Evolutionary conservation across 2,888 invertebrate genomes (phyloP), one percentile per base, ranked within the genome.

Genomic region (Apoda limacodes): DNA sequence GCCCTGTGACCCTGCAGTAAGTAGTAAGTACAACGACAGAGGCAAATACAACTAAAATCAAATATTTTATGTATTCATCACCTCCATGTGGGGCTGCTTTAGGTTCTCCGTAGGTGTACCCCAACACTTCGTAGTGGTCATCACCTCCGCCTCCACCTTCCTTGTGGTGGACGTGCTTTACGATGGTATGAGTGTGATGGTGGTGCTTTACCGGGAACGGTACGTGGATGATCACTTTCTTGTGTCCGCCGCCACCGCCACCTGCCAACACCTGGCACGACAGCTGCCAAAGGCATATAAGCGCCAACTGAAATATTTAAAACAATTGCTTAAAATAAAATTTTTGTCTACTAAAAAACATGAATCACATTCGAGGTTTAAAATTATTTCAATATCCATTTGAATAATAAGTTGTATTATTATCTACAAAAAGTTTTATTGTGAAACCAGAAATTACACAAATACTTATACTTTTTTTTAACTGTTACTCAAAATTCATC

Each of bases 171-270:
- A 90, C 72, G 55, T 89, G 88, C 51, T 90, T 90, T 43, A 88
- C 88, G 23, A 89, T 85, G 23, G 90, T 91, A 55, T 90, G 90
- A 30, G 89, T 90, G 52, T 90, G 90, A 48, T 90, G 88, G 50
- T 88, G 85, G 40, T 88, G 87, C 55, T 91, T 89, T 43, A 91
- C 83, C 62, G 88, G 88, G 60, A 88, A 82, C 1, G 91, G 91
- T 28, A 91, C 89, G 67, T 91, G 90, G 59, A 91, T 90, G 50
- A 90, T 82, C 42, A 90, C 88, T 52, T 88, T 89, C 51, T 88
- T 87, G 62, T 88, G 86, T 19, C 69, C 65, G 27, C 84, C 83
- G 34, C 82, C 82, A 37, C 80, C 74, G 11, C 82, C 84, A 2
- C 70, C 81, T 1, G 74, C 75, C 39, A 48, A 49, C 35, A 62